Base-by-base conservation (phyloP, 2,797 vertebrate genomes). In the Streptopelia turtur region DNA sequence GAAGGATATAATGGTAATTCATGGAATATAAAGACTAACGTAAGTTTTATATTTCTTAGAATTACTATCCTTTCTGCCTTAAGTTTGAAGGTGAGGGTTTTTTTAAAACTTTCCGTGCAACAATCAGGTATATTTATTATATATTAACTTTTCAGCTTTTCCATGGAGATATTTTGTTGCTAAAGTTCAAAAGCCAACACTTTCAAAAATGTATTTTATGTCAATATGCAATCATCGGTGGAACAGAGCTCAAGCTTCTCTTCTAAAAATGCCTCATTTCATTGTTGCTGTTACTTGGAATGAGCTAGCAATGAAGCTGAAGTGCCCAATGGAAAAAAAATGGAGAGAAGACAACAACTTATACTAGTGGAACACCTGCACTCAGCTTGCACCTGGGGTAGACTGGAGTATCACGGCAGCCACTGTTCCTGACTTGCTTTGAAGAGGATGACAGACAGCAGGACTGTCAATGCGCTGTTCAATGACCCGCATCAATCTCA, bases 401-500 rank as follows among this genome's bases (percentile, higher is more conserved):
- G 78, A 85, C 35, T 55, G 72, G 77, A 88, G 56, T 76, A 90
- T 78, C 74, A 70, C 75, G 91, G 93, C 90, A 83, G 75, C 92
- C 85, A 94, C 84, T 76, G 53, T 61, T 93, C 83, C 88, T 84
- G 91, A 66, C 81, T 94, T 77, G 56, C 77, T 96, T 75, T 93
- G 63, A 94, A 87, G 41, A 91, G 84, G 74, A 96, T 97, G 95
- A 97, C 89, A 96, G 97, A 96, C 94, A 97, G 95, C 69, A 87
- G 94, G 91, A 94, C 77, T 96, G 97, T 95, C 96, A 96, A 97
- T 92, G 94, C 83, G 88, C 83, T 95, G 95, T 90, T 97, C 97
- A 97, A 95, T 97, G 97, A 97, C 96, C 97, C 97, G 96, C 96
- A 96, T 96, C 97, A 97, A 97, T 97, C 97, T 95, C 79, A 90